These are phyloP conservation scores for Engystomops pustulosus DNA, from an alignment of 2,113 vertebrate genomes.

Conservation along the genomic window DNA sequence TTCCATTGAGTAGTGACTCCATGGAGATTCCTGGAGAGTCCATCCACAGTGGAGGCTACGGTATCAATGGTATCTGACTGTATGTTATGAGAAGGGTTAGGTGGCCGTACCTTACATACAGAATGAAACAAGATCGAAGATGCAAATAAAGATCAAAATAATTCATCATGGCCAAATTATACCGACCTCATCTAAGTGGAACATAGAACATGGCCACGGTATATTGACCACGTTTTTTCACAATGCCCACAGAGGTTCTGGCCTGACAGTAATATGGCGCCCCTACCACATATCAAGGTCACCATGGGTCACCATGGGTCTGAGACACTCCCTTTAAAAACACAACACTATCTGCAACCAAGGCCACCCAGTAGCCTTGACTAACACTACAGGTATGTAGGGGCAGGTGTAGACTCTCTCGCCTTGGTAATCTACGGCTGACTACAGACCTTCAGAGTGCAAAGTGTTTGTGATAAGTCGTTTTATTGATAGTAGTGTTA, in stretches of 20 bases:
- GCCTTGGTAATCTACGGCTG: neutral
- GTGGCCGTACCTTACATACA: no score
- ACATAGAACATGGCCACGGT: neutral
- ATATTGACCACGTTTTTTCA: no score
- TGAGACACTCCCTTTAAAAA: neutral
- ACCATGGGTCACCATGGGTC: no score
- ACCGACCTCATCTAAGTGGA: no score
- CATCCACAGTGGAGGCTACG: neutral
- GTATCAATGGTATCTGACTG: neutral
- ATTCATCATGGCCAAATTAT: neutral
- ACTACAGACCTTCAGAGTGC: neutral
- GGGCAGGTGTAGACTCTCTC: neutral
- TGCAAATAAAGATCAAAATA: no score
- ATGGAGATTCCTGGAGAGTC: no score
- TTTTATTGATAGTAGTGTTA: neutral
- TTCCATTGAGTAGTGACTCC: neutral
- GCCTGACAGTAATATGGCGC: neutral
- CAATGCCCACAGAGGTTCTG: no score
- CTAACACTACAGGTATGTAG: no score
- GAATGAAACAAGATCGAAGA: no score
- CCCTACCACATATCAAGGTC: neutral
- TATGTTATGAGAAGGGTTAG: no score
- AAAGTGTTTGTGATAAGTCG: slow-evolving; percentile 15
- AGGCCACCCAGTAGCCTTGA: neutral
- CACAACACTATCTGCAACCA: neutral